phyloP scores from a whole-genome alignment of 2,113 vertebrate species.

The Silurus glanis region DNA sequence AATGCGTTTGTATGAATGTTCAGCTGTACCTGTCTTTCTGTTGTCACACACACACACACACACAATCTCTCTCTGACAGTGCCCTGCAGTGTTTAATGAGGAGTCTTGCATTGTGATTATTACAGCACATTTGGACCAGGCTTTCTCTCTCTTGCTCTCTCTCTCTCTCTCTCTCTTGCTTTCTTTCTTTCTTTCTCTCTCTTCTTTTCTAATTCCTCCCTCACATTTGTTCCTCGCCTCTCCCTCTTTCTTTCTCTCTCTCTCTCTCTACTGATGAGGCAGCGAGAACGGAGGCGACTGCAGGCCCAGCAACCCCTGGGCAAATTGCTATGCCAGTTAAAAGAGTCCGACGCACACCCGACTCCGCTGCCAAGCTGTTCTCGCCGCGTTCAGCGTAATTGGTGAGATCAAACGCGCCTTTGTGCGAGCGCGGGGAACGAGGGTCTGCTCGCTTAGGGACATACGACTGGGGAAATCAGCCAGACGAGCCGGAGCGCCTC shows the following conservation, averaged over 20 bases:
- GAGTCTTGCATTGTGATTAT: constrained; percentile 51
- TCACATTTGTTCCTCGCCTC: constrained; percentile 46
- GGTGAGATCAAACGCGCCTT: constrained; percentile 77
- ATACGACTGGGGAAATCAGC: constrained; percentile 68
- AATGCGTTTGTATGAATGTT: constrained; percentile 28
- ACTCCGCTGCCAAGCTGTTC: constrained; percentile 70
- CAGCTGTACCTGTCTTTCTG: constrained; percentile 30
- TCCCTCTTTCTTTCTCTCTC: constrained; percentile 25
- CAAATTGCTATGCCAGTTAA: constrained; percentile 74
- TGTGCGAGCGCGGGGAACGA: constrained; percentile 70
- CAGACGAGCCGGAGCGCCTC: constrained; percentile 65
- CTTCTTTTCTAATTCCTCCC: not conserved
- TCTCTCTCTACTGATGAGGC: constrained; percentile 72
- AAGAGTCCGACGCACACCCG: constrained; percentile 73
- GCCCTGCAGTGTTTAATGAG: constrained; percentile 53
- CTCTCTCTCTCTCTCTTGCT: constrained; percentile 9
- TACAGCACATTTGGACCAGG: constrained; percentile 51
- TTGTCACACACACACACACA: not conserved
- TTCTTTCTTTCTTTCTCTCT: not conserved
- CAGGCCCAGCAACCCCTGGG: constrained; percentile 61
- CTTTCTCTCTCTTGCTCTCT: constrained; percentile 28
- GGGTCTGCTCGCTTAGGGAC: constrained; percentile 66
- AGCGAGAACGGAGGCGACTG: constrained; percentile 57
- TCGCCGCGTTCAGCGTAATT: constrained; percentile 71
- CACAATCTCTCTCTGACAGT: constrained; percentile 24